Evolutionary conservation across 2,888 invertebrate genomes (phyloP), one percentile per base, ranked within the genome.

Genomic region (Cheilosia impressa): DNA sequence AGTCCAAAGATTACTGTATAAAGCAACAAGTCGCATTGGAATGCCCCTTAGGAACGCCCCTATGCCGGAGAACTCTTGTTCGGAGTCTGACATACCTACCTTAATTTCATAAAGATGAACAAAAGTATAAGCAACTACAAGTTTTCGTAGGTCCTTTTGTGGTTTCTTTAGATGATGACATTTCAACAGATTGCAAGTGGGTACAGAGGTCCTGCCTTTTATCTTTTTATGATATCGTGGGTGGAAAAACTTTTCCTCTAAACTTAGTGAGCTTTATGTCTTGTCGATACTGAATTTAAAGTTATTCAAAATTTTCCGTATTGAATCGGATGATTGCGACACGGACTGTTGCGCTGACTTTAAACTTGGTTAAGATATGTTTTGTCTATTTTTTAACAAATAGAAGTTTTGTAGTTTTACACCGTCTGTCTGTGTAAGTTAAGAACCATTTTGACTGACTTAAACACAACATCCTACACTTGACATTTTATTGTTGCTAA

Each of bases 31-130:
- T 87, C 68, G 63, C 24, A 50, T 73, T 87, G 87, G 87, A 87
- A 87, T 87, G 87, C 87, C 77, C 66, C 58, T 58, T 24, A 78
- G 87, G 73, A 87, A 82, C 87, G 87, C 87, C 87, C 84, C 82
- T 63, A 80, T 60, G 50, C 57, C 66, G 71, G 72, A 72, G 76
- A 72, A 76, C 80, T 66, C 45, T 52, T 66, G 22, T 60, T 41
- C 17, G 65, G 27, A 43, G 52, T n/a, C 43, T 1, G 19, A 68
- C 19, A 47, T 47, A 55, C 71, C 76, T 85, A 81, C 76, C 81
- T 57, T 85, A 63, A 77, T 85, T 85, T 81, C 17, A 85, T 71
- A 76, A 85, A 71, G 63, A 19, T 71, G 31, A 81, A 85, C 81
- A 85, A 85, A 72, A 68, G 66, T 55, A 4, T 38, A 65, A 68